Base-by-base conservation (phyloP, 2,888 invertebrate species). In the Dioctria linearis region DNA sequence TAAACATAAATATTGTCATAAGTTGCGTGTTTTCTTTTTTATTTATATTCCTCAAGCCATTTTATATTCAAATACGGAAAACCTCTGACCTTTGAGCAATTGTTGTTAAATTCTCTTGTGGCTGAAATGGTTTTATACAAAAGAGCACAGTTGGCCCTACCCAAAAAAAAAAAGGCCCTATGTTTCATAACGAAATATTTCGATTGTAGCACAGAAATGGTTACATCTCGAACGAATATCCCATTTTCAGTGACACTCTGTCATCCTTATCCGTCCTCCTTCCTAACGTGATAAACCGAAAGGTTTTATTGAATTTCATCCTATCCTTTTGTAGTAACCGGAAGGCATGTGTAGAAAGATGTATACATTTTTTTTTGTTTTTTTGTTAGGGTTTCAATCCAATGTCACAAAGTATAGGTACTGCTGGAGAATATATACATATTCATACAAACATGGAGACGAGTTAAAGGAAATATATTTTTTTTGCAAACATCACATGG, bases 281-380 rank as follows among this genome's bases (percentile, higher is more conserved):
- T 51, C 40, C 51, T 51, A 39, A 69, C 69, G 51, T 69, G 69
- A 69, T 69, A 69, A 49, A 69, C 51, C 69, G 51, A 69, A 69
- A 51, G 49, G 69, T 51, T 69, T 69, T 69, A 69, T 69, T 69
- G 51, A 69, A 69, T 69, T 69, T 69, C 37, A 51, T 69, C 51
- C 69, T 39, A 37, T 69, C n/a, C 39, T 69, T 49, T 51, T 25
- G 25, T 25, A 25, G 61, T 61, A 39, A 25, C 69, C 39, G 6
- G 11, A 54, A 54, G 54, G 54, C 54, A 54, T 54, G 3, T 54
- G 54, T 54, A 11, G 6, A 54, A 11, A 54, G 6, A 54, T 11
- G 25, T 25, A 25, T 25, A 2, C 2, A 25, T 25, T 25, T 25
- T 25, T 25, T 0, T 25, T 25, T 25, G 0, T 25, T 0, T 54